Evolutionary conservation across 2,797 vertebrate species (phyloP), one percentile per base, ranked within the genome.

Genomic region (Coccyzus lansbergi): DNA sequence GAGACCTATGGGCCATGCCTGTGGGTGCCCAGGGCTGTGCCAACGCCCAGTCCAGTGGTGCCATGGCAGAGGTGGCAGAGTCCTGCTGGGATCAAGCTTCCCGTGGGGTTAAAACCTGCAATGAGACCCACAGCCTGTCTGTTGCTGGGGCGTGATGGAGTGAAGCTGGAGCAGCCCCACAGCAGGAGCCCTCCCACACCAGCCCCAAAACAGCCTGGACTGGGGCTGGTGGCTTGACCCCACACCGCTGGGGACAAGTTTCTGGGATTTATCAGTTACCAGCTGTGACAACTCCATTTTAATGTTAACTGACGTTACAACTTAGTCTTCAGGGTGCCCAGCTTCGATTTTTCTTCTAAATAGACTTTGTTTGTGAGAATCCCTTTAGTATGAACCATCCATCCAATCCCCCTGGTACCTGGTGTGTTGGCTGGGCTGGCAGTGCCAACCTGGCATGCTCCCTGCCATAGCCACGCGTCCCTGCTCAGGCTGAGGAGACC

Each of bases 391-490:
- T 65, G 63, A 51, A 4, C 6, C 0, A 0, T 38, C 48, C 56
- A 5, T 8, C 26, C 2, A 4, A 12, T 20, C 9, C 46, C 55
- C 10, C 36, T 0, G 0, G n/a, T 21, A 8, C 56, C 48, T 49
- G 2, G 6, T 1, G 4, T 40, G 34, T 49, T 51, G 56, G 56
- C 21, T 7, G 11, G 68, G 31, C 53, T 72, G 60, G 46, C 56
- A 49, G n/a, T 81, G 74, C 78, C 4, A 3, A 60, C 21, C 48
- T 48, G 74, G 70, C 75, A 53, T 0, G 0, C 9, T 72, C 79
- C 58, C n/a, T 8, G 1, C 62, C 28, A 2, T 0, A 2, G 42
- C 81, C 56, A 15, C 0, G 0, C 6, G 6, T 5, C 69, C 7
- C 67, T 56, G 44, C n/a, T 59, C 3, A 0, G 2, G 15, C 34